Base-by-base conservation (phyloP, 2,797 vertebrate genomes). In the Coranthus polyacanthus region DNA sequence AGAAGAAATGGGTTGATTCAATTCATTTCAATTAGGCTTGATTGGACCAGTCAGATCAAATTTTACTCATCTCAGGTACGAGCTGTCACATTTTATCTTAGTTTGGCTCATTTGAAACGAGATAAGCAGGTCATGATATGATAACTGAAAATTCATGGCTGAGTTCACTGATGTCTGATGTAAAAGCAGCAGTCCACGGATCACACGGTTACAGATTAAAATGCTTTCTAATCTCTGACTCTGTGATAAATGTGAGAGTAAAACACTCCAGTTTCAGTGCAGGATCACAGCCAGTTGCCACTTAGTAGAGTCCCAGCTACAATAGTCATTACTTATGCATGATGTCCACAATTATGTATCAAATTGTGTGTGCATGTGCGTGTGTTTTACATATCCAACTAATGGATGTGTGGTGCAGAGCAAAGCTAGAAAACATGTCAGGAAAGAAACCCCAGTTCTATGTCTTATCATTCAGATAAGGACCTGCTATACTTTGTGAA, bases 261-360 rank as follows among this genome's bases (percentile, higher is more conserved):
- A 76, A 88, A 81, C 78, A 80, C 73, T 69, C 59, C 51, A 53
- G 52, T 81, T 77, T 72, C 78, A 75, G 71, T 45, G 68, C 74
- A 81, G 73, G 71, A 83, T 92, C 91, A 89, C 91, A 92, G 88
- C 84, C 90, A 92, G 88, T 92, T 91, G 85, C 90, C 92, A 92
- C 90, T 94, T 92, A 94, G 88, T 84, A 82, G 89, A 90, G 87
- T 87, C 89, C 88, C 81, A 69, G 82, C 84, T 89, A 91, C 81
- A 86, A 89, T 79, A 84, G 87, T 86, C 87, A 91, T 94, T 93
- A 94, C 90, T 94, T 93, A 93, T 94, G 91, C 91, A 93, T 87
- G 72, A 78, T 80, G 69, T 87, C 77, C 76, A 89, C 82, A 62
- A 72, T 90, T 90, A 84, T 89, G 59, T 65, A 74, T 76, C 75